Conservation (phyloP, 2,888 invertebrate genomes). For the Pachliopta kotzebuea region DNA sequence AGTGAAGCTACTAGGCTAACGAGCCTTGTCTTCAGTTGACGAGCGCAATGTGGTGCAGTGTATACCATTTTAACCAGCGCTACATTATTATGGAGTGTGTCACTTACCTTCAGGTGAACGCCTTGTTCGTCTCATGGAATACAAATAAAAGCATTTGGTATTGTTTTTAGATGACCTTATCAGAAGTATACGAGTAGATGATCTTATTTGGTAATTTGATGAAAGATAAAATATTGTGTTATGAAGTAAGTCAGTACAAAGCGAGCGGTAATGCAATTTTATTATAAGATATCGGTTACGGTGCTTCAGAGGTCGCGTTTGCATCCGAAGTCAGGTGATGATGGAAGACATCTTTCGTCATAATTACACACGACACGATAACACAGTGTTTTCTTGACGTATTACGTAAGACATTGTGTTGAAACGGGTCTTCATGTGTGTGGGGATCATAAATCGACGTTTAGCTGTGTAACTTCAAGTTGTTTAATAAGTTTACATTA, state of each 20-base stretch:
- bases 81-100: too few species aligned
- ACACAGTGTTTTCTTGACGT: conserved; percentile 14
- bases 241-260: conserved; percentile 38
- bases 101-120: too few species aligned
- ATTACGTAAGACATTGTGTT: conserved; percentile 25
- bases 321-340: conserved; percentile 29
- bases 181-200: conserved; percentile 39
- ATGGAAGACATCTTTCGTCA: conserved; percentile 28
- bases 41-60: background rate
- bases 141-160: background rate
- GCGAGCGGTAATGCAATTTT: conserved; percentile 52
- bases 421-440: conserved; percentile 12
- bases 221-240: conserved; percentile 61
- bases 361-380: conserved; percentile 25
- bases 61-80: background rate
- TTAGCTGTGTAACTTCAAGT: background rate
- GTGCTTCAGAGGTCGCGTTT: conserved; percentile 39
- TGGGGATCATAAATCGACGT: conserved; percentile 13
- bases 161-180: conserved; percentile 3
- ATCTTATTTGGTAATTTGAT: conserved; percentile 55
- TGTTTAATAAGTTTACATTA: conserved; percentile 11
- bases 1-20: too few species aligned
- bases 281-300: conserved; percentile 42
- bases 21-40: background rate
- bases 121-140: too few species aligned